These are phyloP conservation scores for Achroia grisella DNA, from an alignment of 1,140 invertebrate genomes.

Conservation along the genomic window DNA sequence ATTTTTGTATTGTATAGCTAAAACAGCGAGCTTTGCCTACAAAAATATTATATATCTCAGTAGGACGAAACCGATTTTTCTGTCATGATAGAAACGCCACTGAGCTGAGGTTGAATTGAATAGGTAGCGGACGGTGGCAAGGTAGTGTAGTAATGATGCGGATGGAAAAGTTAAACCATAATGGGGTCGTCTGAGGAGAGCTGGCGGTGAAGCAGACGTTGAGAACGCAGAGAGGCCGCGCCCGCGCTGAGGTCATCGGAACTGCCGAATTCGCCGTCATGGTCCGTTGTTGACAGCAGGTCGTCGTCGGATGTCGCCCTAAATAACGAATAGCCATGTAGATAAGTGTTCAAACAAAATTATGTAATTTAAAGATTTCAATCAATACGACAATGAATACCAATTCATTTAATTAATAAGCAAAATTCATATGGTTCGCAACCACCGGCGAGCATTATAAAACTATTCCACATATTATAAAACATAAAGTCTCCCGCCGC, in stretches of 20 bases:
- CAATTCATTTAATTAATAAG: too few species aligned
- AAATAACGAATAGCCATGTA: conserved; percentile 1
- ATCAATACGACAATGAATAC: too few species aligned
- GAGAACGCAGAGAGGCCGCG: conserved; percentile 43
- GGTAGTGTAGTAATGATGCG: not conserved
- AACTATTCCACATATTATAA: too few species aligned
- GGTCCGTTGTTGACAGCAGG: conserved; percentile 83
- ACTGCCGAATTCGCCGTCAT: conserved; percentile 80
- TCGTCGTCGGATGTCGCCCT: conserved; percentile 90
- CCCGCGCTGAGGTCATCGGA: conserved; percentile 76
- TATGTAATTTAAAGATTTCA: not conserved
- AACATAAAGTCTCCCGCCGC: too few species aligned
- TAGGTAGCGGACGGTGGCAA: not conserved
- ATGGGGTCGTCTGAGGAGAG: conserved; percentile 70
- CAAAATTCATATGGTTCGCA: too few species aligned
- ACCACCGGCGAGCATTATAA: too few species aligned
- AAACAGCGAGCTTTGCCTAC: too few species aligned
- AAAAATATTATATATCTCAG: too few species aligned
- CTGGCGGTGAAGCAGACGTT: conserved; percentile 56
- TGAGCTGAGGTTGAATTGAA: too few species aligned
- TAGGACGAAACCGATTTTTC: too few species aligned
- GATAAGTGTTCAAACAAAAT: not conserved
- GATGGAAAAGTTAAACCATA: conserved; percentile 30
- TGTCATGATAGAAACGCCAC: too few species aligned
- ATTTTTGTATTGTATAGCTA: too few species aligned